phyloP scores from a whole-genome alignment of 1,140 invertebrate genomes.

The Solenopsis fugax region DNA sequence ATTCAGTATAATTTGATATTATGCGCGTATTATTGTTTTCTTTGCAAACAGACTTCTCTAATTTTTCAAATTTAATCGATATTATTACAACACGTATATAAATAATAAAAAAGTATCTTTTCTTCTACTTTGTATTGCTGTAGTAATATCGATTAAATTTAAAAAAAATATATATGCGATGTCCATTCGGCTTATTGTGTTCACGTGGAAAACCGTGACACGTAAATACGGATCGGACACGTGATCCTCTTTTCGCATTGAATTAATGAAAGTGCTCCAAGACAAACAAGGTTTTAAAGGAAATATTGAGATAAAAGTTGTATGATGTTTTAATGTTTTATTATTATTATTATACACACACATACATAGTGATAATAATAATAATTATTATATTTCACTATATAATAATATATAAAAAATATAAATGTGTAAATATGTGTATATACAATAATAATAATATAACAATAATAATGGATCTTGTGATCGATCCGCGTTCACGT shows the following conservation, averaged over 20 bases:
- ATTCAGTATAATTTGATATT: not conserved
- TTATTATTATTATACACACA: too few species aligned
- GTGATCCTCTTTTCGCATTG: conserved; percentile 4
- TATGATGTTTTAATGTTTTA: not conserved
- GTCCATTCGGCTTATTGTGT: conserved; percentile 72
- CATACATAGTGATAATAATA: too few species aligned
- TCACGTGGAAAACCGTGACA: conserved; percentile 68
- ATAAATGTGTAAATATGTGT: too few species aligned
- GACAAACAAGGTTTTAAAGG: not conserved
- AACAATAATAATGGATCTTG: not conserved
- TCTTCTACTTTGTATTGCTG: too few species aligned
- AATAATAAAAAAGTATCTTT: too few species aligned
- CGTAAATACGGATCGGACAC: conserved; percentile 35
- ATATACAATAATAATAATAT: too few species aligned
- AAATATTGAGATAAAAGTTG: not conserved
- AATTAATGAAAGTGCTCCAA: not conserved
- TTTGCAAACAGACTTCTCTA: not conserved
- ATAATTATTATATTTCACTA: too few species aligned
- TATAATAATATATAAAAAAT: too few species aligned
- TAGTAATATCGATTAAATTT: too few species aligned
- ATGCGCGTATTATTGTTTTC: not conserved
- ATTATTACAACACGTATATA: too few species aligned
- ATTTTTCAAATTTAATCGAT: too few species aligned
- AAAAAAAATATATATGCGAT: conserved; percentile 56
- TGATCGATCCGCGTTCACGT: conserved; percentile 55